Conservation (phyloP, 2,888 invertebrate species). For the Melipona bicolor region DNA sequence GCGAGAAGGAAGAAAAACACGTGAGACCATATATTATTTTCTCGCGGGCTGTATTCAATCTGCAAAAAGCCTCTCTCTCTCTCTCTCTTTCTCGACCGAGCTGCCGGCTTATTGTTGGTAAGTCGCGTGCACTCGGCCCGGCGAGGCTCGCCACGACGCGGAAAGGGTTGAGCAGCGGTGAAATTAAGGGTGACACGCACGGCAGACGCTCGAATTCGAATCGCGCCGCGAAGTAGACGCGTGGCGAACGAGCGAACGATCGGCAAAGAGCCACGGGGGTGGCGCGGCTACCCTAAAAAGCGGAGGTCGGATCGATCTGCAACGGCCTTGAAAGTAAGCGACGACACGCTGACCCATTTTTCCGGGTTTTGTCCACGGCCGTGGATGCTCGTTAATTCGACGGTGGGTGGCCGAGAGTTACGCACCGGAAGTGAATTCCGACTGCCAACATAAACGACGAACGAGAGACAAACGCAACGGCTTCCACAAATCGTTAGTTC, state of each 20-base stretch:
- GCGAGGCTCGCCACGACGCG: not conserved
- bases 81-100: slow-evolving; percentile 39
- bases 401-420: slow-evolving; percentile 30
- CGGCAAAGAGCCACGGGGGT: not conserved
- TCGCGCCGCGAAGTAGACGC: not conserved
- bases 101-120: slow-evolving; percentile 64
- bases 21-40: slow-evolving; percentile 64
- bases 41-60: slow-evolving; percentile 67
- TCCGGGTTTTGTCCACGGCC: slow-evolving; percentile 44
- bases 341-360: slow-evolving; percentile 68
- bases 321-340: slow-evolving; percentile 64
- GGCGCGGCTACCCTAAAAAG: slow-evolving; percentile 37
- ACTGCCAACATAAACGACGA: slow-evolving; percentile 55
- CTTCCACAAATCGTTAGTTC: slow-evolving; percentile 28
- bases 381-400: slow-evolving; percentile 53
- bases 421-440: slow-evolving; percentile 44
- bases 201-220: not conserved
- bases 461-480: slow-evolving; percentile 40
- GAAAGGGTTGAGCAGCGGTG: slow-evolving; percentile 25
- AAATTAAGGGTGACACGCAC: slow-evolving; percentile 44
- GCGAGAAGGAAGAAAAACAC: slow-evolving; percentile 24
- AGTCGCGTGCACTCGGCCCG: slow-evolving; percentile 26
- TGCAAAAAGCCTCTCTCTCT: slow-evolving; percentile 61
- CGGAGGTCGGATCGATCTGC: slow-evolving; percentile 57
- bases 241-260: not conserved